Conservation (phyloP, 2,888 invertebrate species). For the Cosmia pyralina region DNA sequence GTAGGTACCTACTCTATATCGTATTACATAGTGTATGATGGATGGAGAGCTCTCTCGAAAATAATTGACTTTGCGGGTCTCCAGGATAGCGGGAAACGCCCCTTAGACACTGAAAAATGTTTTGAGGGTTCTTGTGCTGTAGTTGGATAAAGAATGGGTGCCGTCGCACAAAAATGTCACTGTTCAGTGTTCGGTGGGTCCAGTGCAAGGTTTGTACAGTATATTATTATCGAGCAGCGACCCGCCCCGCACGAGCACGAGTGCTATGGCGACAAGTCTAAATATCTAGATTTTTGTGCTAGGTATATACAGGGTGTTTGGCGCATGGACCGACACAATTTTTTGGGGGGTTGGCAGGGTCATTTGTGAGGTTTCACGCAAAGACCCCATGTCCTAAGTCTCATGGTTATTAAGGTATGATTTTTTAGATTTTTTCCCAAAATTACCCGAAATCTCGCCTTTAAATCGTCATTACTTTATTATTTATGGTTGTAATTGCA, state of each 20-base stretch:
- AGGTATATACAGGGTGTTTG: too few relatives aligned
- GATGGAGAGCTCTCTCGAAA: slow-evolving; percentile 38
- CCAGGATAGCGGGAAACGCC: slow-evolving; percentile 8
- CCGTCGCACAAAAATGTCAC: not conserved
- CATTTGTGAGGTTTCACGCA: too few relatives aligned
- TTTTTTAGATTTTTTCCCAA: too few relatives aligned
- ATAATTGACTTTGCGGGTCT: slow-evolving; percentile 40
- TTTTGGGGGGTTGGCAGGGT: too few relatives aligned
- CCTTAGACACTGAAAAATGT: slow-evolving; percentile 8
- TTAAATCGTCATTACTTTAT: too few relatives aligned
- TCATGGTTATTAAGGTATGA: too few relatives aligned
- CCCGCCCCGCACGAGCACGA: not conserved
- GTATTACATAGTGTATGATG: slow-evolving; percentile 21
- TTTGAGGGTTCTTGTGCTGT: slow-evolving; percentile 3
- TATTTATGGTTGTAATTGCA: too few relatives aligned
- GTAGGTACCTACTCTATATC: not conserved
- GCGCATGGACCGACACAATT: too few relatives aligned
- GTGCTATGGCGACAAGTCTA: not conserved
- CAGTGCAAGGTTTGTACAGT: not conserved
- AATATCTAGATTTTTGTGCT: not conserved
- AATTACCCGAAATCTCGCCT: too few relatives aligned
- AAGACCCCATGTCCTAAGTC: too few relatives aligned
- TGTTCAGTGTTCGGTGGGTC: too few relatives aligned
- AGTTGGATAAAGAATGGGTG: not conserved
- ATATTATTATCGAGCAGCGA: not conserved